Conservation (phyloP, 2,797 vertebrate species). For the Hypotaenidia okinawae region DNA sequence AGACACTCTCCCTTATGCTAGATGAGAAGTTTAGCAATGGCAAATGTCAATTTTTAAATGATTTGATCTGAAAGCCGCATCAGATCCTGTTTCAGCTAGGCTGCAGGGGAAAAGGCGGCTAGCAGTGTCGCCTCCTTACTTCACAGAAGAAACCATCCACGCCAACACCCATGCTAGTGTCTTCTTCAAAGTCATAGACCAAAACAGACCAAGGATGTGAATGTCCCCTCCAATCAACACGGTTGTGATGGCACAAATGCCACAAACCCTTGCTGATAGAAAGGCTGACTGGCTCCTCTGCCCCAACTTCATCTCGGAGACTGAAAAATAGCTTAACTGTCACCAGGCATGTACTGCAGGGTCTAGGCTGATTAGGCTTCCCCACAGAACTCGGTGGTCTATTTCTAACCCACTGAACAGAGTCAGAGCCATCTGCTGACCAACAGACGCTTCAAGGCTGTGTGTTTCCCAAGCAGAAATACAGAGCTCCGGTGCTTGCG, state of each 20-base stretch:
- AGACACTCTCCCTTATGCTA: conserved; percentile 48
- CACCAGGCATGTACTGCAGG: neutral
- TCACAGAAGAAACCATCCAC: neutral
- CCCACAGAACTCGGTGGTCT: neutral
- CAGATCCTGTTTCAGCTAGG: neutral
- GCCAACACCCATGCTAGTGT: neutral
- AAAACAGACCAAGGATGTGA: neutral
- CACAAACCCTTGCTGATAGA: neutral
- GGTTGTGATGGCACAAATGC: neutral
- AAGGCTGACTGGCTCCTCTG: neutral
- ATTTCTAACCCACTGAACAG: neutral
- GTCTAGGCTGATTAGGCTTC: neutral
- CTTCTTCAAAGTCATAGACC: neutral
- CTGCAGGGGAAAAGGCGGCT: neutral
- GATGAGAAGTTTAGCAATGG: conserved; percentile 49
- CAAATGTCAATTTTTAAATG: conserved; percentile 46
- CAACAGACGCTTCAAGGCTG: neutral
- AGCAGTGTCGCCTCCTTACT: neutral
- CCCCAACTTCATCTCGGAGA: neutral
- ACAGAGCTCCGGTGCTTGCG: neutral
- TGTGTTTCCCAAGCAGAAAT: neutral
- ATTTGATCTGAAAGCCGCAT: conserved; percentile 39
- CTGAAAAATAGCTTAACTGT: neutral
- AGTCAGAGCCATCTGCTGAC: neutral
- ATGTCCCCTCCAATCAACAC: neutral